Percentiles rank a stretch among this genome's conserved stretches.
Conservation (phyloP, 2,113 vertebrate species). For the Tragelaphus strepsiceros region DNA sequence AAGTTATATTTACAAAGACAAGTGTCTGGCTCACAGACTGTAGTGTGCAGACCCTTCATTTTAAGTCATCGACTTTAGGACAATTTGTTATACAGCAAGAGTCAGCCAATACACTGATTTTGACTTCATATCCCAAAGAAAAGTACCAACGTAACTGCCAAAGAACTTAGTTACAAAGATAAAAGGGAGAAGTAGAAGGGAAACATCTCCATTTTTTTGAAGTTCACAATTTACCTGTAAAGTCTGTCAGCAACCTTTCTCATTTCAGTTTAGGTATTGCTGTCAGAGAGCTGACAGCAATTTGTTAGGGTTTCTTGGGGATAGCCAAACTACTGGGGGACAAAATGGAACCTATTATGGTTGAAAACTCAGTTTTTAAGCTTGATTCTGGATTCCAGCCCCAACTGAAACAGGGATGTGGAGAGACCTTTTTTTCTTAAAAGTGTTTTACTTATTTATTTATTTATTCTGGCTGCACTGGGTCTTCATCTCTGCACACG, state of each 20-base stretch:
- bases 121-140: not conserved
- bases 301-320: not conserved
- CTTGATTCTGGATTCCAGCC: not conserved
- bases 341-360: not conserved
- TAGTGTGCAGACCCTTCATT: not conserved
- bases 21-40: not conserved
- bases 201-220: not conserved
- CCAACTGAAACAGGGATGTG: not conserved
- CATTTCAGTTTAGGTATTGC: not conserved
- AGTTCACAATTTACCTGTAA: no score
- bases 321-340: not conserved
- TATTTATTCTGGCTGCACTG: not conserved
- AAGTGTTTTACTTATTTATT: not conserved
- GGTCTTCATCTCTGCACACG: not conserved
- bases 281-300: not conserved
- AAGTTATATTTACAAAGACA: not conserved
- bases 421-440: not conserved
- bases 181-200: not conserved
- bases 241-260: not conserved
- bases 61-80: not conserved
- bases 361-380: not conserved
- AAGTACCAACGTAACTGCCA: not conserved
- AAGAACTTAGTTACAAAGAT: not conserved
- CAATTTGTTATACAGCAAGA: not conserved
- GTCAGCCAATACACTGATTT: not conserved